These are phyloP conservation scores for Paratrypauchen microcephalus DNA, from an alignment of 2,797 vertebrate genomes.

Conservation along the genomic window DNA sequence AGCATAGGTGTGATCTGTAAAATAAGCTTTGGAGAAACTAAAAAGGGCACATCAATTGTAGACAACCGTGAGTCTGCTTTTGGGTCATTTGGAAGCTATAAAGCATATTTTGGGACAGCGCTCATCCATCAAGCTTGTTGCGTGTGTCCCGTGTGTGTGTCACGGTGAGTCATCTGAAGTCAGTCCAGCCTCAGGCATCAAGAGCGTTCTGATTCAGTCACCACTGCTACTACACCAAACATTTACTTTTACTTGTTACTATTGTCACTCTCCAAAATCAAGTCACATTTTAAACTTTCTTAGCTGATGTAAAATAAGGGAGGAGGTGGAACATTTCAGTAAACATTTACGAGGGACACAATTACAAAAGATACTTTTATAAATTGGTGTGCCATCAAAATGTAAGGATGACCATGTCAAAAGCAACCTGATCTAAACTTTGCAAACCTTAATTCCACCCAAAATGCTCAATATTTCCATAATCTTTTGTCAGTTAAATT, in stretches of 20 bases:
- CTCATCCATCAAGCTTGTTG: conserved; percentile 31
- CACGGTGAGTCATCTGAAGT: conserved; percentile 67
- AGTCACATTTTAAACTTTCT: background rate
- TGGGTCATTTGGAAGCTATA: conserved; percentile 32
- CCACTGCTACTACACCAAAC: conserved; percentile 25
- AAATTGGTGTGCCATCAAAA: too few species aligned
- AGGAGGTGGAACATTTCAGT: background rate
- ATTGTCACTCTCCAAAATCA: background rate
- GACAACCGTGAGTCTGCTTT: conserved; percentile 34
- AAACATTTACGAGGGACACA: background rate
- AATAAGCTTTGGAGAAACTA: conserved; percentile 19
- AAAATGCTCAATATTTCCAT: background rate
- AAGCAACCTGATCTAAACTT: background rate
- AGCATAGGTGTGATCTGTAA: background rate
- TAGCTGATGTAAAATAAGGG: background rate
- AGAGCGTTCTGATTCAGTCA: conserved; percentile 54
- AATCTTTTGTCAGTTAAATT: background rate
- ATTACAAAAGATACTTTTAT: too few species aligned
- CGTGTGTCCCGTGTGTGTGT: conserved; percentile 31
- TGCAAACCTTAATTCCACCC: background rate
- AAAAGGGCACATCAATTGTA: conserved; percentile 24
- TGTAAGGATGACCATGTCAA: background rate
- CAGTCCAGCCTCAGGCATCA: conserved; percentile 49
- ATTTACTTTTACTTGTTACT: conserved; percentile 10
- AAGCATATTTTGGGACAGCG: conserved; percentile 29